Evolutionary conservation across 2,113 vertebrate genomes (phyloP).

Genomic region (Tachycineta bicolor): DNA sequence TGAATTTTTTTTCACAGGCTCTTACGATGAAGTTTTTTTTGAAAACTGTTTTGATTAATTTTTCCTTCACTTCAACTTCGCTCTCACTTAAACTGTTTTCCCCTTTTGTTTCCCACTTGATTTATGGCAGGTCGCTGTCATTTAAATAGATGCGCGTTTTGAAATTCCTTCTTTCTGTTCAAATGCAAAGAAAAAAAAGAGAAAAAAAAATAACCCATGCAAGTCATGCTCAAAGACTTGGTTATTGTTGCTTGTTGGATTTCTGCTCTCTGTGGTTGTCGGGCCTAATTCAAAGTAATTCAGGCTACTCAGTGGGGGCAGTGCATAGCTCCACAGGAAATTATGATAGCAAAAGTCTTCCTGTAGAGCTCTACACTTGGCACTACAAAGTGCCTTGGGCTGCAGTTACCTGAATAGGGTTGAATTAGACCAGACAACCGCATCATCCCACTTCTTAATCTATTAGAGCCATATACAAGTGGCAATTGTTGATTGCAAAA

Average conservation of each 20-base stretch:
- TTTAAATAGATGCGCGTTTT: constrained; percentile 80
- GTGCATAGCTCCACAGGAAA: constrained; percentile 94
- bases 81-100: constrained; percentile 75
- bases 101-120: constrained; percentile 80
- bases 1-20: constrained; percentile 72
- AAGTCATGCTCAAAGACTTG: constrained; percentile 92
- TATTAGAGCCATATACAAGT: constrained; percentile 97
- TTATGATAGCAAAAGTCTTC: constrained; percentile 99
- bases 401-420: constrained; percentile 95
- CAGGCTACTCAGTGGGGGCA: constrained; percentile 87
- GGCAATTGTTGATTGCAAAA: constrained; percentile 99
- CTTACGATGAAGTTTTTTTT: constrained; percentile 78
- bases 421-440: constrained; percentile 99
- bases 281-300: constrained; percentile 98
- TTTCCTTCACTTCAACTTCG: constrained; percentile 73
- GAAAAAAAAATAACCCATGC: constrained; percentile 79
- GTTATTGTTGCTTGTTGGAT: constrained; percentile 95
- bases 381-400: constrained; percentile 93
- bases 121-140: constrained; percentile 82
- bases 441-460: constrained; percentile 97
- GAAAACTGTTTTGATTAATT: constrained; percentile 81
- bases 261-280: constrained; percentile 98
- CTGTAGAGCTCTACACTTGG: constrained; percentile 92
- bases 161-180: constrained; percentile 78
- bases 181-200: constrained; percentile 39